Evolutionary conservation across 2,888 invertebrate species (phyloP).

Genomic region (Phengaris arion): DNA sequence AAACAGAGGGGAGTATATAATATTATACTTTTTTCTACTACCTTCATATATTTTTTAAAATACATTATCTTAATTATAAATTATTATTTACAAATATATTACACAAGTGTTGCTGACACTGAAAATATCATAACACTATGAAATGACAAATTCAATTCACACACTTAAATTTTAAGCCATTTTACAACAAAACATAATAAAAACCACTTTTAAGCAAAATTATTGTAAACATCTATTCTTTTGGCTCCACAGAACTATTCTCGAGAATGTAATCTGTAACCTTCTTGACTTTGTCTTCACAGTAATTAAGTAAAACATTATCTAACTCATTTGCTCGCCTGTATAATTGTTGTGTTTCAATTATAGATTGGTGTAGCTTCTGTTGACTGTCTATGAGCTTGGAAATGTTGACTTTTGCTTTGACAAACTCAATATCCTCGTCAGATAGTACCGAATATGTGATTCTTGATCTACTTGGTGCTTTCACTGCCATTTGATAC

Average conservation of each 20-base stretch:
- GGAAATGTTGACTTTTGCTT: slow-evolving; percentile 61
- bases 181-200: no score
- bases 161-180: no score
- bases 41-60: neutral
- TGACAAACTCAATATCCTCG: slow-evolving; percentile 69
- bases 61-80: neutral
- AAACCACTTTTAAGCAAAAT: neutral
- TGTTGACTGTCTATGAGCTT: slow-evolving; percentile 61
- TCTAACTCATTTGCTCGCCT: slow-evolving; percentile 55
- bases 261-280: slow-evolving; percentile 65
- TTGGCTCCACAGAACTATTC: slow-evolving; percentile 57
- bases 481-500: slow-evolving; percentile 57
- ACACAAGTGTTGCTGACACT: neutral
- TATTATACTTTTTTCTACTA: no score
- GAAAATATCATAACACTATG: no score
- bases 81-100: slow-evolving; percentile 15
- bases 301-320: slow-evolving; percentile 52
- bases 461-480: slow-evolving; percentile 55
- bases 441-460: slow-evolving; percentile 61
- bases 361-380: slow-evolving; percentile 58
- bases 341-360: slow-evolving; percentile 52
- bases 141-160: no score
- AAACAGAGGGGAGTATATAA: no score
- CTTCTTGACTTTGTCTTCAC: slow-evolving; percentile 55
- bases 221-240: slow-evolving; percentile 23